Base-by-base conservation (phyloP, 2,888 invertebrate species). In the Lottia gigantea region DNA sequence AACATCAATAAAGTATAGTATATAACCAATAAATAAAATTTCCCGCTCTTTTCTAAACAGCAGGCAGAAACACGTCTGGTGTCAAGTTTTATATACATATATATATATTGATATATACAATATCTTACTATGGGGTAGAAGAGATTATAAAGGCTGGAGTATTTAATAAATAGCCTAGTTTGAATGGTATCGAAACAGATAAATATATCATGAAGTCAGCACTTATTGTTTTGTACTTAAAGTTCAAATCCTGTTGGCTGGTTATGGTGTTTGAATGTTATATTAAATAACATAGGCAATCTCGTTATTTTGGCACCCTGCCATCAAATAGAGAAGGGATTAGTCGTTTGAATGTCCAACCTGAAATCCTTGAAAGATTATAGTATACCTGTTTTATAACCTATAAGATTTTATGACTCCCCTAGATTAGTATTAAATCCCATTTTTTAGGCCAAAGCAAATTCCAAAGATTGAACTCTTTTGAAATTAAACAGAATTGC, bases 231-330 rank as follows among this genome's bases (percentile, higher is more conserved):
- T 55, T 55, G 55, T 23, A 55, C 55, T 55, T 55, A 23, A 11
- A 55, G 55, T 55, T 55, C 55, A 55, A 40, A 55, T 55, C 55
- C 55, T 55, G 55, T 55, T 55, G 23, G 19, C 23, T 23, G 23
- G 19, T 55, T 55, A 55, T 55, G 8, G 55, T 55, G 55, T 55
- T 55, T 55, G 55, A 55, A 55, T 12, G 19, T 23, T 19, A 55
- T 55, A 55, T 55, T 23, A 55, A 55, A 55, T 55, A 55, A 55
- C 55, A 55, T 55, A 55, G 23, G 11, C 55, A 55, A 55, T 23
- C 55, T 55, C 19, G 55, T 55, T 14, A 19, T 55, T 19, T 55
- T 55, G 55, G 55, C 55, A 55, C 12, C 23, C 11, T 23, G 55
- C 55, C 55, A 55, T 55, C 19, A 19, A 40, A 40, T 40, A 40